phyloP scores from a whole-genome alignment of 2,113 vertebrate genomes.

The Tympanuchus pallidicinctus region DNA sequence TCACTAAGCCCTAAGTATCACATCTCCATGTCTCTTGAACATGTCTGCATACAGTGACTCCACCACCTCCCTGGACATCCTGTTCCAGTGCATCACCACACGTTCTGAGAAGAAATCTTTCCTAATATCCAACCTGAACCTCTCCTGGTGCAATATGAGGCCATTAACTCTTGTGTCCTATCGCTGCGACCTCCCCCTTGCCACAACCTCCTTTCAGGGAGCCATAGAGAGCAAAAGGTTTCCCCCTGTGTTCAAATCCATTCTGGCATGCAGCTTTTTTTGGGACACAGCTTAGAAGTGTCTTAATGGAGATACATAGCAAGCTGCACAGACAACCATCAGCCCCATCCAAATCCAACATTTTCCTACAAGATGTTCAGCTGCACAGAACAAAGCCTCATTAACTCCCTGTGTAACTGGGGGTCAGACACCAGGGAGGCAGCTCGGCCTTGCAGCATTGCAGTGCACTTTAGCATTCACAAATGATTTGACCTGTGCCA shows the following conservation, averaged over 20 bases:
- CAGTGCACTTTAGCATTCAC: fast-evolving
- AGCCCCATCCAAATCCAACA: fast-evolving
- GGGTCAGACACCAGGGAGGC: background rate
- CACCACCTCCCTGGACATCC: no score
- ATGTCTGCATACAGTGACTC: no score
- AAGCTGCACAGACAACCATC: background rate
- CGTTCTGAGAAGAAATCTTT: no score
- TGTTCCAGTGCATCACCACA: no score
- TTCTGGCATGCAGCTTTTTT: background rate
- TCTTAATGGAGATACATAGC: background rate
- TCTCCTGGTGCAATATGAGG: no score
- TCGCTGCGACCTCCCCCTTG: no score
- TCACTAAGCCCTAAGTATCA: no score
- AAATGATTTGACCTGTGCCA: background rate
- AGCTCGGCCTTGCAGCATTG: fast-evolving
- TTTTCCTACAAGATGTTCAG: background rate
- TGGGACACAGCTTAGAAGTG: background rate
- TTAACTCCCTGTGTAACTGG: background rate
- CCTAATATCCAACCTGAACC: no score
- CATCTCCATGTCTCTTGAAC: no score
- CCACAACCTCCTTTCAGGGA: no score
- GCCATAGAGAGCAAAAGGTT: no score
- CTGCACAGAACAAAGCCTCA: background rate
- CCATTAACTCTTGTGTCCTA: no score
- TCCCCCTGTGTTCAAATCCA: background rate